Evolutionary conservation across 1,140 invertebrate genomes (phyloP).

Genomic region (Drosophila nigrodunni): DNA sequence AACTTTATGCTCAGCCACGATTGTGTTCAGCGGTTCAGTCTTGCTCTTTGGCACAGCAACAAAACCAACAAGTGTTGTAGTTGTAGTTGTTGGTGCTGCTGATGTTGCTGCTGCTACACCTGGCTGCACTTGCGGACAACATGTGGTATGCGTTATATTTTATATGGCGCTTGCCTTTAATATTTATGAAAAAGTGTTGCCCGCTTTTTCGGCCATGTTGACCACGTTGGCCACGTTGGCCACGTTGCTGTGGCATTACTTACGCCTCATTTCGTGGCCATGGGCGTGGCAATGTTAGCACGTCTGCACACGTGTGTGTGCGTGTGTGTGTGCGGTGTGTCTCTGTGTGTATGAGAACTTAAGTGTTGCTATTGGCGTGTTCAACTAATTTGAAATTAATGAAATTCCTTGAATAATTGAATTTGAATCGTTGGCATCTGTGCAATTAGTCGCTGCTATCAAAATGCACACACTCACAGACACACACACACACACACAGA

Average conservation of each 20-base stretch:
- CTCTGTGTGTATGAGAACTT: constrained; percentile 25
- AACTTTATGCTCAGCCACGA: constrained; percentile 54
- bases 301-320: neutral
- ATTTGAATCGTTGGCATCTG: constrained; percentile 76
- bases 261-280: constrained; percentile 44
- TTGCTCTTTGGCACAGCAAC: constrained; percentile 35
- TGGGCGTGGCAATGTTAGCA: constrained; percentile 23
- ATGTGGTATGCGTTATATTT: constrained; percentile 69
- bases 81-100: constrained; percentile 28
- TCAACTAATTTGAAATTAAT: constrained; percentile 82
- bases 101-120: constrained; percentile 32
- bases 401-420: constrained; percentile 83
- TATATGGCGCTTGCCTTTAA: constrained; percentile 58
- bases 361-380: constrained; percentile 76
- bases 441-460: constrained; percentile 68
- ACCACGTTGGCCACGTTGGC: constrained; percentile 30
- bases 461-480: constrained; percentile 48
- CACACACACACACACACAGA: constrained; percentile 30
- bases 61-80: constrained; percentile 53
- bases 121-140: constrained; percentile 55
- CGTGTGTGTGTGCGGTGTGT: neutral
- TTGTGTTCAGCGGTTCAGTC: neutral
- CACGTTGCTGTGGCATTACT: constrained; percentile 36
- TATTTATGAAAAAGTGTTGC: constrained; percentile 63
- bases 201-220: constrained; percentile 14